Conservation (phyloP, 2,797 vertebrate genomes). For the Lutjanus campechanus region DNA sequence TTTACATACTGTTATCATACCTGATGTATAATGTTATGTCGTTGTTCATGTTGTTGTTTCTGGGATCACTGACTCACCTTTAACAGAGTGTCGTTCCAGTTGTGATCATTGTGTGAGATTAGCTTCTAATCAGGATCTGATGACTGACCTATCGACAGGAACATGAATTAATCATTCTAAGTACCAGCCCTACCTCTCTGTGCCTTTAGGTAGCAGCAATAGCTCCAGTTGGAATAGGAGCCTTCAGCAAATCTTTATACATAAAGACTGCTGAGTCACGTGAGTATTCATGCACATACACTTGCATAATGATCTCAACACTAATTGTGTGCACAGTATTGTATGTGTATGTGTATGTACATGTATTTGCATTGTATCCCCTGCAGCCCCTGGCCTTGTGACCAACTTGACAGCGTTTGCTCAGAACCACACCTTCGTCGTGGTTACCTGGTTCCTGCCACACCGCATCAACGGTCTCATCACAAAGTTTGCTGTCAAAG, state of each 20-base stretch:
- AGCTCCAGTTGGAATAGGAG: slow-evolving; percentile 88
- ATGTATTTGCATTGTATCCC: slow-evolving; percentile 6
- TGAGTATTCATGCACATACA: slow-evolving; percentile 76
- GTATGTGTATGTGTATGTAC: background rate
- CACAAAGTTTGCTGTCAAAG: slow-evolving; percentile 95
- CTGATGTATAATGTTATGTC: slow-evolving; percentile 1
- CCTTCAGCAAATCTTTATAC: slow-evolving; percentile 92
- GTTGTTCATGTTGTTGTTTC: slow-evolving; percentile 14
- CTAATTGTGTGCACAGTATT: background rate
- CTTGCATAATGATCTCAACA: background rate
- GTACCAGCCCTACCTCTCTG: slow-evolving; percentile 20
- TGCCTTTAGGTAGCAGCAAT: slow-evolving; percentile 92
- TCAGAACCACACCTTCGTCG: slow-evolving; percentile 91
- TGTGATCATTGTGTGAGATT: slow-evolving; percentile 33
- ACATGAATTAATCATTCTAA: slow-evolving; percentile 48
- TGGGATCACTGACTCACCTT: slow-evolving; percentile 12
- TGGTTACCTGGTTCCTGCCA: slow-evolving; percentile 95
- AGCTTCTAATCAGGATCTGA: slow-evolving; percentile 31
- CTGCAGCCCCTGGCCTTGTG: slow-evolving; percentile 94
- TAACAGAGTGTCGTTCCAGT: background rate
- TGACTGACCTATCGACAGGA: slow-evolving; percentile 34
- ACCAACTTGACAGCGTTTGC: slow-evolving; percentile 94
- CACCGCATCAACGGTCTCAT: slow-evolving; percentile 96
- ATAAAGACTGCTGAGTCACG: slow-evolving; percentile 97
- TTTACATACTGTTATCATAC: slow-evolving; percentile 11